These are phyloP conservation scores for Dryas iulia DNA, from an alignment of 1,140 invertebrate genomes.

Conservation along the genomic window DNA sequence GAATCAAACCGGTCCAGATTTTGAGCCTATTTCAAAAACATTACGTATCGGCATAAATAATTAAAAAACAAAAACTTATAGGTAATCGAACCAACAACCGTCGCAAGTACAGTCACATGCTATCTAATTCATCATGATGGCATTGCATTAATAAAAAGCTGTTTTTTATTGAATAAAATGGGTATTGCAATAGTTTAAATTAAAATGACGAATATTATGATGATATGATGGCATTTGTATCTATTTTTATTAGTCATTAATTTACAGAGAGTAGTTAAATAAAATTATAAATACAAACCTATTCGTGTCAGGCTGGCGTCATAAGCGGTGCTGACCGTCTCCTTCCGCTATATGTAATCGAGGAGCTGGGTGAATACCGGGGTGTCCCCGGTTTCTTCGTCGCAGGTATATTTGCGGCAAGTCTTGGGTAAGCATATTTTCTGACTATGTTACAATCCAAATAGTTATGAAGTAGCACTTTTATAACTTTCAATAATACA, in stretches of 20 bases:
- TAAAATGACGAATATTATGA: neutral
- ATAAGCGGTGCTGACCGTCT: constrained; percentile 86
- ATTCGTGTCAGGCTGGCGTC: constrained; percentile 68
- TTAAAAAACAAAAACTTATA: too few relatives aligned
- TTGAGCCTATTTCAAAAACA: too few relatives aligned
- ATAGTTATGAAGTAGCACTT: neutral
- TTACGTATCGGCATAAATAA: too few relatives aligned
- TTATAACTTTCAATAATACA: too few relatives aligned
- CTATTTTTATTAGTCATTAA: neutral
- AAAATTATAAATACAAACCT: neutral
- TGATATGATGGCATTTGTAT: neutral
- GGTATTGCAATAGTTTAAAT: neutral
- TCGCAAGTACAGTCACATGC: too few relatives aligned
- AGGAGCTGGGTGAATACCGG: constrained; percentile 84
- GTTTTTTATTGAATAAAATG: neutral
- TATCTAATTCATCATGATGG: neutral
- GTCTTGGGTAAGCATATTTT: constrained; percentile 80
- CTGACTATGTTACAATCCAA: neutral
- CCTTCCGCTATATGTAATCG: constrained; percentile 91
- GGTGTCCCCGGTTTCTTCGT: constrained; percentile 94
- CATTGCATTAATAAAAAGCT: neutral
- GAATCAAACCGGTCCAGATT: too few relatives aligned
- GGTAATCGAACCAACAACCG: too few relatives aligned
- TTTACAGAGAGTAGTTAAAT: neutral
- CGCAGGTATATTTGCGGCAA: constrained; percentile 87